Percentiles rank a stretch among this genome's conserved stretches.
Conservation (phyloP, 2,888 invertebrate species). For the Cerceris rybyensis region DNA sequence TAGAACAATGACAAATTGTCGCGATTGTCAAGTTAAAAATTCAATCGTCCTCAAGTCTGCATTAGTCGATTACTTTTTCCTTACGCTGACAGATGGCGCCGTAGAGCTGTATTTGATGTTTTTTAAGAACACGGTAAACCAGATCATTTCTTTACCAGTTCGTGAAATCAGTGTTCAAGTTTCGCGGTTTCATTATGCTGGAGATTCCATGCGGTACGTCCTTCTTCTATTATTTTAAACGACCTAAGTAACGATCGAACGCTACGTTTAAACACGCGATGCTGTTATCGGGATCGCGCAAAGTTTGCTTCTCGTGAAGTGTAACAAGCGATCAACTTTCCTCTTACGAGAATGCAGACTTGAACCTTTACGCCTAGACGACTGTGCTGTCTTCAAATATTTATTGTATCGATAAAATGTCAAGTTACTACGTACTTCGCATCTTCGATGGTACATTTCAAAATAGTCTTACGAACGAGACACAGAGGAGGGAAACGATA, state of each 20-base stretch:
- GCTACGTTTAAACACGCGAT: too few species aligned
- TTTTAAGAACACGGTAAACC: neutral
- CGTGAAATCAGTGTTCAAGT: neutral
- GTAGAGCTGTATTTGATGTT: neutral
- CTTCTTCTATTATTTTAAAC: neutral
- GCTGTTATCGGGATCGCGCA: too few species aligned
- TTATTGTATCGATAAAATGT: conserved; percentile 24
- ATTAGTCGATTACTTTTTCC: neutral
- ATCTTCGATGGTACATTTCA: conserved; percentile 3
- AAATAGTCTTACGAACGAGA: neutral
- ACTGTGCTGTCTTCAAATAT: conserved; percentile 16
- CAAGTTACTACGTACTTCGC: conserved; percentile 6
- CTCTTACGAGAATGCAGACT: neutral
- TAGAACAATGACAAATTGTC: too few species aligned
- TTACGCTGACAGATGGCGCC: neutral
- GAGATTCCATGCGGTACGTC: neutral
- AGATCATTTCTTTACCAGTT: neutral
- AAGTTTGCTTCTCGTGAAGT: too few species aligned
- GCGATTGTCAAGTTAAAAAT: too few species aligned
- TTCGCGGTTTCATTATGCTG: neutral
- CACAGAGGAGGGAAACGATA: conserved; percentile 11
- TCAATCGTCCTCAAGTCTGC: too few species aligned
- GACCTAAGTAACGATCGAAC: too few species aligned
- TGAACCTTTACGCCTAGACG: neutral
- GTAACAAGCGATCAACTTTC: too few species aligned